Percentiles rank a stretch among this genome's conserved stretches.
Conservation (phyloP, 2,113 vertebrate species). For the Chaenogobius annularis region DNA sequence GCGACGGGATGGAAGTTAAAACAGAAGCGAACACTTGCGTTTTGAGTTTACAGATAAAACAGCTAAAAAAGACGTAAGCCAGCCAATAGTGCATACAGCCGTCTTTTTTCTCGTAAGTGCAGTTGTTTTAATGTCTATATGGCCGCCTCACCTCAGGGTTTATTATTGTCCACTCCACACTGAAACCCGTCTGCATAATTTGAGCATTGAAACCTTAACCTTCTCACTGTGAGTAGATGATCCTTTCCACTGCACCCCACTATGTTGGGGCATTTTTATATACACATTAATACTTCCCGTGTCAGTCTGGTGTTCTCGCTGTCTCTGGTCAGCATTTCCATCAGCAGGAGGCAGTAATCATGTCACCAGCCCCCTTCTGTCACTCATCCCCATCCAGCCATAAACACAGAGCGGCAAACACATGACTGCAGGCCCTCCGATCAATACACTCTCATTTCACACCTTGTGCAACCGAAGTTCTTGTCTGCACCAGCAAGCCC, state of each 20-base stretch:
- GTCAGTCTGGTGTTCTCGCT: background rate
- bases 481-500: conserved; percentile 39
- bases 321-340: background rate
- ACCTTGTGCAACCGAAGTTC: conserved; percentile 59
- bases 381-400: background rate
- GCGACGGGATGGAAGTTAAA: too few species aligned
- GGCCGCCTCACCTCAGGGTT: too few species aligned
- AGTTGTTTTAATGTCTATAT: too few species aligned
- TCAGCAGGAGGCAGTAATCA: conserved; percentile 3
- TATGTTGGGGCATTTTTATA: background rate
- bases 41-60: too few species aligned
- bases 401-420: conserved; percentile 11
- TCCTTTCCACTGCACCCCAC: background rate
- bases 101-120: too few species aligned
- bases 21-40: too few species aligned
- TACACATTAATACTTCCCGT: background rate
- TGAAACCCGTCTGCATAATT: too few species aligned
- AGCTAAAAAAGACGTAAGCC: too few species aligned
- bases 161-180: too few species aligned
- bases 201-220: background rate
- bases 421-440: conserved; percentile 41
- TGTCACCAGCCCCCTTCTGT: background rate
- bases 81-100: too few species aligned
- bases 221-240: background rate
- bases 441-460: conserved; percentile 71